These are phyloP conservation scores for Busseola fusca DNA, from an alignment of 2,888 invertebrate species.

Conservation along the genomic window DNA sequence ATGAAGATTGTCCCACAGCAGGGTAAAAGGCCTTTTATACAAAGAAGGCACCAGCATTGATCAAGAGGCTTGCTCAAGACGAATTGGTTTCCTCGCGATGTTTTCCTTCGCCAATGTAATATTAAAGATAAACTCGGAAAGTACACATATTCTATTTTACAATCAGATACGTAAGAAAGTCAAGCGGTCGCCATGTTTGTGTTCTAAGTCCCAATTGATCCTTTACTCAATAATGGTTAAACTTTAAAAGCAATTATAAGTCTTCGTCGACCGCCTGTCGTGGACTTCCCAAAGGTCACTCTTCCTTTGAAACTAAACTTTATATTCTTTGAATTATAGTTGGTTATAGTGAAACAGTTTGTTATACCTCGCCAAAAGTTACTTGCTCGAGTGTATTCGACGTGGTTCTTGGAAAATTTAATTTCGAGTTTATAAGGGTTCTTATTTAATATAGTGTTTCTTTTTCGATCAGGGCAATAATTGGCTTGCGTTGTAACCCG, in stretches of 20 bases:
- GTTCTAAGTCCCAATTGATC: slow-evolving; percentile 29
- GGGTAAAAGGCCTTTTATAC: no score
- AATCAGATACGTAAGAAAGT: neutral
- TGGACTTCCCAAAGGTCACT: neutral
- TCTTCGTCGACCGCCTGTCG: slow-evolving; percentile 52
- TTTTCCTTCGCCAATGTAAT: no score
- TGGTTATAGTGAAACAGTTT: neutral
- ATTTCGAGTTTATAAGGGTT: slow-evolving; percentile 51
- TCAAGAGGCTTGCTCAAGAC: no score
- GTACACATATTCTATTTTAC: slow-evolving; percentile 4
- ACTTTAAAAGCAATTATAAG: slow-evolving; percentile 62
- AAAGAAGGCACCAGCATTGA: no score
- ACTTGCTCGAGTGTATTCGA: slow-evolving; percentile 33
- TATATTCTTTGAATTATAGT: slow-evolving; percentile 9
- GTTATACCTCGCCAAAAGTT: slow-evolving; percentile 28
- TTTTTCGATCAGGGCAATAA: slow-evolving; percentile 5
- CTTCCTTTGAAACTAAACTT: slow-evolving; percentile 23
- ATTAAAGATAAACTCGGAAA: no score
- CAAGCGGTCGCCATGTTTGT: slow-evolving; percentile 14
- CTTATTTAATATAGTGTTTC: slow-evolving; percentile 36
- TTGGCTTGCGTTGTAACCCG: neutral
- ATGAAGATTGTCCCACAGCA: no score
- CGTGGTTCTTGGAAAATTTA: slow-evolving; percentile 51
- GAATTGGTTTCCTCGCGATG: no score
- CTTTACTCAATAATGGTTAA: slow-evolving; percentile 53